A percentile compares a stretch with the other conserved stretches of the same genome.
Evolutionary conservation across 1,140 invertebrate species (phyloP).

Genomic region (Fopius arisanus): DNA sequence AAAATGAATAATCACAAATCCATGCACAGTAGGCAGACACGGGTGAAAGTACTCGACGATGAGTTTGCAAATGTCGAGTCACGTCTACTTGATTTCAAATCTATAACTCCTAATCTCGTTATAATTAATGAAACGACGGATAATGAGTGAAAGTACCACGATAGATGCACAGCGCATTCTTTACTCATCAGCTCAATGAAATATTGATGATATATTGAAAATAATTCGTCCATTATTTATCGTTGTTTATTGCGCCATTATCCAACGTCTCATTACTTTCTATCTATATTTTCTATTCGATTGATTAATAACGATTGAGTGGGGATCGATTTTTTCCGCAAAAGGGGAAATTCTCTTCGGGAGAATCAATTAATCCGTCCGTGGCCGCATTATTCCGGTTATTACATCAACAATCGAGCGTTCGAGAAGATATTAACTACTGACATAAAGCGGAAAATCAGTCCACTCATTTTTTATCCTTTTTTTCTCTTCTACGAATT

Average conservation of each 20-base stretch:
- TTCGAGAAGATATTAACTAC: neutral
- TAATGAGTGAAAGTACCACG: conserved; percentile 22
- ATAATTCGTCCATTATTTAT: neutral
- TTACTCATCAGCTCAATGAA: too few species aligned
- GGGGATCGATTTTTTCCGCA: neutral
- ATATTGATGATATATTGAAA: neutral
- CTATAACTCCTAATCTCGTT: conserved; percentile 23
- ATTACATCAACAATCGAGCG: neutral
- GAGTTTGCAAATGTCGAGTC: conserved; percentile 23
- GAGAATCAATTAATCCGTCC: neutral
- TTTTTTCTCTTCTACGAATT: neutral
- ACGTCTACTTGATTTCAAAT: conserved; percentile 3
- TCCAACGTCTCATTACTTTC: neutral
- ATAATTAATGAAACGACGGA: conserved; percentile 27
- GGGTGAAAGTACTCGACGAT: conserved; percentile 21
- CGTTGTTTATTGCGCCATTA: neutral
- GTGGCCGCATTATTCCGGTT: neutral
- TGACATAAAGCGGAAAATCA: neutral
- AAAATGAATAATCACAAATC: too few species aligned
- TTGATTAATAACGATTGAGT: neutral
- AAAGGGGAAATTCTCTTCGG: neutral
- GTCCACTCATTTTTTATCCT: neutral
- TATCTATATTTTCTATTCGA: neutral
- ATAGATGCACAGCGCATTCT: neutral
- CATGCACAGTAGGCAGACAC: neutral